These are phyloP conservation scores for Rotaria macrura DNA, from an alignment of 2,888 invertebrate species.

Conservation along the genomic window DNA sequence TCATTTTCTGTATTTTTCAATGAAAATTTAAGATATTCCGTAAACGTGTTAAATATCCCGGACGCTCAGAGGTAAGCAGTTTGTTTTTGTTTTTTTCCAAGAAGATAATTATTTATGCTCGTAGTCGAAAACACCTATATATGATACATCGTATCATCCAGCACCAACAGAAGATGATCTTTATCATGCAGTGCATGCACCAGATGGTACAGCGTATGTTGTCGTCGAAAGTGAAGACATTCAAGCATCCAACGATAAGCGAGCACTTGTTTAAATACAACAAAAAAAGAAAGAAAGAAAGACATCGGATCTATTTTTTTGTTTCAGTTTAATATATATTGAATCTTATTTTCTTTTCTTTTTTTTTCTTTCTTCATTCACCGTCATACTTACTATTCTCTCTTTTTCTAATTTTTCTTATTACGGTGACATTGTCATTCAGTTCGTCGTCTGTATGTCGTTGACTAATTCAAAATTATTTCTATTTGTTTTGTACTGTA, in stretches of 20 bases:
- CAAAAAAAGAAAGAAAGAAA: too few relatives aligned
- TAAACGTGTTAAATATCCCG: too few relatives aligned
- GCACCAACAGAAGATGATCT: background rate
- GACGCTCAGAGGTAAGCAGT: too few relatives aligned
- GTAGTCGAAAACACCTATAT: background rate
- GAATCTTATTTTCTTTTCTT: background rate
- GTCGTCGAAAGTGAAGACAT: background rate
- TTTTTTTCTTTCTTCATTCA: background rate
- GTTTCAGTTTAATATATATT: background rate
- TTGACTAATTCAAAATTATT: background rate
- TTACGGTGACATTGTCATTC: background rate
- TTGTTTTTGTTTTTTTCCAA: too few relatives aligned
- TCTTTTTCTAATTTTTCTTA: background rate
- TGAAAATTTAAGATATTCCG: too few relatives aligned
- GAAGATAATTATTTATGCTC: background rate
- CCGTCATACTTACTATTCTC: background rate
- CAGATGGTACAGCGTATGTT: background rate
- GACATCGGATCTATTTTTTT: too few relatives aligned
- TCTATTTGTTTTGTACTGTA: background rate
- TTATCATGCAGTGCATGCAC: background rate
- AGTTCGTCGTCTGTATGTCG: background rate
- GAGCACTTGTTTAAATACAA: background rate
- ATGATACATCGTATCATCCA: background rate
- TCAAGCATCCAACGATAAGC: background rate
- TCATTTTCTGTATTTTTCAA: too few relatives aligned